Evolutionary conservation across 2,888 invertebrate genomes (phyloP).

Genomic region (Drosophila prolongata): DNA sequence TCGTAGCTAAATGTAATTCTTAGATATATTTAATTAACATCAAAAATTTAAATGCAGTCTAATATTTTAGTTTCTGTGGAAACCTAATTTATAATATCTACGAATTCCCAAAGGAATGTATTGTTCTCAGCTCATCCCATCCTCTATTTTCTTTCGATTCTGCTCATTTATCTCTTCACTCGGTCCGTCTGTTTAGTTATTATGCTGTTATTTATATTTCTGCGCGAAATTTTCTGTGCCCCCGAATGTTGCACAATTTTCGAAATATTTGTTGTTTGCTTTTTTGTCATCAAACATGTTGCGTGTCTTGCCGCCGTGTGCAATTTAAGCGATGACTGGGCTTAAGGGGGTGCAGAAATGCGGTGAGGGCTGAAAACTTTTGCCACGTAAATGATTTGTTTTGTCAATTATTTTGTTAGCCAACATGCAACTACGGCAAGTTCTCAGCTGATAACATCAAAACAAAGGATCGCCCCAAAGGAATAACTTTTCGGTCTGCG

Average conservation of each 20-base stretch:
- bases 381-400: slow-evolving; percentile 79
- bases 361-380: slow-evolving; percentile 59
- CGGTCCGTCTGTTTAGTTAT: slow-evolving; percentile 45
- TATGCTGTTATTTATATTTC: slow-evolving; percentile 67
- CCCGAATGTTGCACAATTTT: slow-evolving; percentile 41
- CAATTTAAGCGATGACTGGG: slow-evolving; percentile 52
- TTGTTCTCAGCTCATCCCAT: slow-evolving; percentile 11
- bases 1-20: too few species aligned
- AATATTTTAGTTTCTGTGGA: background rate
- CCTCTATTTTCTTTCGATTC: slow-evolving; percentile 5
- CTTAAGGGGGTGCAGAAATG: slow-evolving; percentile 17
- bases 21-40: too few species aligned
- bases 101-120: slow-evolving; percentile 2
- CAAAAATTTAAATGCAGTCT: too few species aligned
- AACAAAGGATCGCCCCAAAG: slow-evolving; percentile 54
- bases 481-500: slow-evolving; percentile 17
- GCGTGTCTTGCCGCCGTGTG: slow-evolving; percentile 73
- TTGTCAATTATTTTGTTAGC: slow-evolving; percentile 80
- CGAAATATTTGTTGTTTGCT: slow-evolving; percentile 23
- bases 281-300: slow-evolving; percentile 73
- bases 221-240: slow-evolving; percentile 32
- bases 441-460: slow-evolving; percentile 72
- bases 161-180: slow-evolving; percentile 31
- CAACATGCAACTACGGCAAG: slow-evolving; percentile 67
- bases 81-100: background rate